A percentile compares a stretch with the other conserved stretches of the same genome.
phyloP scores from a whole-genome alignment of 2,888 invertebrate genomes.

The Watsonalla cultraria region DNA sequence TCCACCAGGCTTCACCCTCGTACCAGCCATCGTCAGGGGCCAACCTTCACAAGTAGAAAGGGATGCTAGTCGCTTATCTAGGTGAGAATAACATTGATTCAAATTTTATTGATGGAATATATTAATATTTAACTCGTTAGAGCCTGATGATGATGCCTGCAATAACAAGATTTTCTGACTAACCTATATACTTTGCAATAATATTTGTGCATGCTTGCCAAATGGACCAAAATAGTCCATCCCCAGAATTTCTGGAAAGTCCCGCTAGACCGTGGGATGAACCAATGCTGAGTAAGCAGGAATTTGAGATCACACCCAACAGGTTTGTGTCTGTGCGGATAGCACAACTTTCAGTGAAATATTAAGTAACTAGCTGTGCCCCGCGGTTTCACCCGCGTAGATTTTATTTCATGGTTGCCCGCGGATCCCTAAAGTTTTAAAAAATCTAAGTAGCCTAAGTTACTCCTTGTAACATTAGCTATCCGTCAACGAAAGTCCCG shows the following conservation, averaged over 20 bases:
- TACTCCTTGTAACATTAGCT: too few species aligned
- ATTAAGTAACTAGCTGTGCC: too few species aligned
- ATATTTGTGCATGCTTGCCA: conserved; percentile 21
- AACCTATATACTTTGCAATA: not conserved
- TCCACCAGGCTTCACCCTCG: conserved; percentile 80
- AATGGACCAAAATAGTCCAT: conserved; percentile 52
- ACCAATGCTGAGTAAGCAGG: conserved; percentile 62
- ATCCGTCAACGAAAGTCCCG: too few species aligned
- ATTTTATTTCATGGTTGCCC: too few species aligned
- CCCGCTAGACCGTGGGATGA: conserved; percentile 80
- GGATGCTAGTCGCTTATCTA: conserved; percentile 64
- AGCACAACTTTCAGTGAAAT: too few species aligned
- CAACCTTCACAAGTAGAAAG: conserved; percentile 56
- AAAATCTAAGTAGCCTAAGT: too few species aligned
- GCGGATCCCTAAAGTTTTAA: too few species aligned
- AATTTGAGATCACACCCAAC: conserved; percentile 41
- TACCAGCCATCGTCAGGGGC: conserved; percentile 71
- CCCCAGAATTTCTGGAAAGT: conserved; percentile 76
- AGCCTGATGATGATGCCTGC: too few species aligned
- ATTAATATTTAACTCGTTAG: too few species aligned
- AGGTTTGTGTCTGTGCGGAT: conserved; percentile 31
- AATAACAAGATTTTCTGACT: too few species aligned
- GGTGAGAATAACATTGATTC: conserved; percentile 28
- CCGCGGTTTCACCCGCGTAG: too few species aligned
- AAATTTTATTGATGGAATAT: too few species aligned